Conservation (phyloP, 2,888 invertebrate genomes). For the Galerucella nymphaeae region DNA sequence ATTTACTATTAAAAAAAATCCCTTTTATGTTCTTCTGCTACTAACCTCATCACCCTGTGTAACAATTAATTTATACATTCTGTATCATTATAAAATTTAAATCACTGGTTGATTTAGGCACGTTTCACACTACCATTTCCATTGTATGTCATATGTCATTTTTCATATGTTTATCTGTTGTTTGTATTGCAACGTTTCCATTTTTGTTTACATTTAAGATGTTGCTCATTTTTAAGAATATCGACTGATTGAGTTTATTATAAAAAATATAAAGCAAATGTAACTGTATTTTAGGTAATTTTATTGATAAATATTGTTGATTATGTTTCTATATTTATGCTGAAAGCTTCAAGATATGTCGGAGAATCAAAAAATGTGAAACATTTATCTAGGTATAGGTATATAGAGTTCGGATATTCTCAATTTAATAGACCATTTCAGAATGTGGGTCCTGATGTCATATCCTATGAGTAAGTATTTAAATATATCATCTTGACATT, state of each 20-base stretch:
- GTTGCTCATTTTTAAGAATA: constrained; percentile 42
- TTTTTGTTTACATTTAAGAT: constrained; percentile 26
- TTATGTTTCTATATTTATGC: neutral
- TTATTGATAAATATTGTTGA: constrained; percentile 5
- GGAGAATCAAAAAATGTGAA: constrained; percentile 1
- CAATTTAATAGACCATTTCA: too few relatives aligned
- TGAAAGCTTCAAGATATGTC: constrained; percentile 7
- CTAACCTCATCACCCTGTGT: too few relatives aligned
- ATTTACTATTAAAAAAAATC: neutral
- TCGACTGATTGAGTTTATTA: constrained; percentile 42
- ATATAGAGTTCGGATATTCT: neutral
- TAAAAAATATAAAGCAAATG: constrained; percentile 22
- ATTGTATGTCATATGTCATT: too few relatives aligned
- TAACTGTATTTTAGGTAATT: constrained; percentile 16
- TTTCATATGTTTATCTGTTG: too few relatives aligned
- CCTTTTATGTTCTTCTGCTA: too few relatives aligned
- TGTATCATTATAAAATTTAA: too few relatives aligned
- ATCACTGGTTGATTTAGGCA: too few relatives aligned
- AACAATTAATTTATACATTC: too few relatives aligned
- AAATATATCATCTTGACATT: too few relatives aligned
- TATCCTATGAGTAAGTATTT: too few relatives aligned
- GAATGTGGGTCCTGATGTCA: too few relatives aligned
- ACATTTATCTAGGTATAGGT: neutral
- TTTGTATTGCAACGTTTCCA: neutral
- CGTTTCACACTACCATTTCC: too few relatives aligned